Base-by-base conservation (phyloP, 2,113 vertebrate genomes). In the Lathamus discolor region DNA sequence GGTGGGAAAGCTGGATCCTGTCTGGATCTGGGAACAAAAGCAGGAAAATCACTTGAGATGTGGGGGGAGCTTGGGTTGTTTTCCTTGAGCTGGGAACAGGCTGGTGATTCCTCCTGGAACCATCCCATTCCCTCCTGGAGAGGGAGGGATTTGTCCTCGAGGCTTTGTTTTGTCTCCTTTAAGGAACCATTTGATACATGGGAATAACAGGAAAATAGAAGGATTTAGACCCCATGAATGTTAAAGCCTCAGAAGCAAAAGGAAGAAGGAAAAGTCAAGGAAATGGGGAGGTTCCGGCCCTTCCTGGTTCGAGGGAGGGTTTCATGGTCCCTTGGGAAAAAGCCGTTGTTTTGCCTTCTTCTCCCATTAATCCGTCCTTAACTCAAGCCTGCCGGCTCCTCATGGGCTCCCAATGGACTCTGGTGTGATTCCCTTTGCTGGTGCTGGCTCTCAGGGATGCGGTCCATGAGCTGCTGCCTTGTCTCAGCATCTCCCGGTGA, bases 111-210 rank as follows among this genome's bases (percentile, higher is more conserved):
- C 6, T 62, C 59, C 70, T 0, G 1, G 33, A 57, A 22, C 19
- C 13, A 57, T n/a, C 55, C 75, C 68, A 28, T 25, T 49, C 35
- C 76, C 18, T 5, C 6, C 57, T 59, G 33, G 22, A 35, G 22
- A 35, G 57, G 57, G 6, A 14, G 12, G n/a, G 16, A 35, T 78
- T 78, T 18, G 55, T 13, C 83, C 88, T 92, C 20, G 61, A 78
- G 55, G 51, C 19, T 28, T 48, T 35, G 33, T 27, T 28, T 52
- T 35, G 33, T 27, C 2, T 14, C 62, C n/a, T 70, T 59, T 9
- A 35, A 48, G 57, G 84, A 13, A 49, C 4, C 17, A 0, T 78
- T 86, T 61, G 14, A 5, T 2, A 4, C 0, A 0, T 0, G 48
- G 61, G 85, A 51, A 24, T 31, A 19, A 5, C 9, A 0, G 31